These are phyloP conservation scores for Agriopis aurantiaria DNA, from an alignment of 2,888 invertebrate species.

Conservation along the genomic window DNA sequence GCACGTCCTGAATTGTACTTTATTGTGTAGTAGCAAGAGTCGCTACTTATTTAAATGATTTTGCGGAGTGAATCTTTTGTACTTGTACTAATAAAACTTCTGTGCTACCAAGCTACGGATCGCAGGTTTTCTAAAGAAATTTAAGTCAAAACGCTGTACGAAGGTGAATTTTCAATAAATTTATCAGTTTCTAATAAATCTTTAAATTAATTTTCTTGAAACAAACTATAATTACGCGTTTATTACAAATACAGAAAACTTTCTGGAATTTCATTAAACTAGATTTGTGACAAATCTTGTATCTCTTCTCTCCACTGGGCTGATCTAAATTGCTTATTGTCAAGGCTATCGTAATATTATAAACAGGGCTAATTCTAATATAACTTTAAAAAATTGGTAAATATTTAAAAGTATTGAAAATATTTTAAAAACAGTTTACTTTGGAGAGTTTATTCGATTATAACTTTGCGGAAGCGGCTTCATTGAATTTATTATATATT, in stretches of 20 bases:
- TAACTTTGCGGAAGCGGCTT: no score
- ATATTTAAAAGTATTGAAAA: no score
- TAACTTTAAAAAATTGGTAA: no score
- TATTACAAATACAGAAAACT: constrained; percentile 1
- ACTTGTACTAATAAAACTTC: no score
- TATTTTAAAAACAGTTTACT: no score
- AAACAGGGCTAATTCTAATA: neutral
- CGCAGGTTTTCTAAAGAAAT: neutral
- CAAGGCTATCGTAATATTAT: neutral
- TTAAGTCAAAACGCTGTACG: neutral
- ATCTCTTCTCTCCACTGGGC: neutral
- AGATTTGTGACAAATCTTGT: neutral
- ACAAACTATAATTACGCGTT: neutral
- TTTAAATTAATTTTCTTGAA: neutral
- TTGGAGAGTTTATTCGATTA: no score
- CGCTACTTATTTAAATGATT: no score
- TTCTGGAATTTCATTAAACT: constrained; percentile 1
- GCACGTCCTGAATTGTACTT: no score
- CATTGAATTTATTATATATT: no score
- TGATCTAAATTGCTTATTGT: neutral
- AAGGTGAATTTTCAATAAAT: neutral
- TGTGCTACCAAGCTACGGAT: neutral
- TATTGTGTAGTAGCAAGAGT: no score
- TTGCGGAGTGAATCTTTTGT: no score
- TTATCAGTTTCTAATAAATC: neutral